Evolutionary conservation across 2,797 vertebrate genomes (phyloP).

Genomic region (Ptychadena robeensis): DNA sequence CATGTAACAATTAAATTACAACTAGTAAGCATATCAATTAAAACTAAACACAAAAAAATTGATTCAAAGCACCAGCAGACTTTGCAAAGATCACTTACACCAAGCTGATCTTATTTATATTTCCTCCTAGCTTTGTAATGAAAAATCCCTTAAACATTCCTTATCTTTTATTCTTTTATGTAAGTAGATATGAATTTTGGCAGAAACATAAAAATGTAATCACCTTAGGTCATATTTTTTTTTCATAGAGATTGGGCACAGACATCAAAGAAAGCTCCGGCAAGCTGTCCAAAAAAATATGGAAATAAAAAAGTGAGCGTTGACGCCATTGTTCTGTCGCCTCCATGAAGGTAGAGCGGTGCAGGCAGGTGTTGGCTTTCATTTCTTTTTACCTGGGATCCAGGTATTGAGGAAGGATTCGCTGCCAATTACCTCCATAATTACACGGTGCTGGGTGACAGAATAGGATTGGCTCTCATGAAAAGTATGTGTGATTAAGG

Average conservation of each 20-base stretch:
- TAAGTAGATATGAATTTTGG: not conserved
- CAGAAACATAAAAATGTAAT: not conserved
- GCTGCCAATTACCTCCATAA: slow-evolving; percentile 71
- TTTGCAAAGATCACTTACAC: no score
- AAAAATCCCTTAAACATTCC: not conserved
- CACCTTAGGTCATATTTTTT: not conserved
- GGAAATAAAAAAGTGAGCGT: slow-evolving; percentile 74
- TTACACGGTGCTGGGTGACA: slow-evolving; percentile 72
- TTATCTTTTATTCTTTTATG: not conserved
- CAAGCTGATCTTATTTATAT: no score
- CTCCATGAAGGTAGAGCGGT: slow-evolving; percentile 67
- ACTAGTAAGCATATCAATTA: no score
- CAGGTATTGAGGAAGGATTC: slow-evolving; percentile 71
- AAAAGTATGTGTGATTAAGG: slow-evolving; percentile 79
- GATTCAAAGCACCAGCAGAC: no score
- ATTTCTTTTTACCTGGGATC: slow-evolving; percentile 71
- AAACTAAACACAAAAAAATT: no score
- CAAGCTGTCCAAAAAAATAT: slow-evolving; percentile 71
- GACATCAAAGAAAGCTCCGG: slow-evolving; percentile 65
- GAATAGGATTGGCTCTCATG: slow-evolving; percentile 79
- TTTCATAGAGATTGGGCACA: slow-evolving; percentile 25
- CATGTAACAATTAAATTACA: no score
- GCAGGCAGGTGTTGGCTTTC: slow-evolving; percentile 71
- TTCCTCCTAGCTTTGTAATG: not conserved
- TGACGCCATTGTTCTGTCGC: slow-evolving; percentile 68